Evolutionary conservation across 2,888 invertebrate species (phyloP), one percentile per base, ranked within the genome.

Genomic region (Agrochola lychnidis): DNA sequence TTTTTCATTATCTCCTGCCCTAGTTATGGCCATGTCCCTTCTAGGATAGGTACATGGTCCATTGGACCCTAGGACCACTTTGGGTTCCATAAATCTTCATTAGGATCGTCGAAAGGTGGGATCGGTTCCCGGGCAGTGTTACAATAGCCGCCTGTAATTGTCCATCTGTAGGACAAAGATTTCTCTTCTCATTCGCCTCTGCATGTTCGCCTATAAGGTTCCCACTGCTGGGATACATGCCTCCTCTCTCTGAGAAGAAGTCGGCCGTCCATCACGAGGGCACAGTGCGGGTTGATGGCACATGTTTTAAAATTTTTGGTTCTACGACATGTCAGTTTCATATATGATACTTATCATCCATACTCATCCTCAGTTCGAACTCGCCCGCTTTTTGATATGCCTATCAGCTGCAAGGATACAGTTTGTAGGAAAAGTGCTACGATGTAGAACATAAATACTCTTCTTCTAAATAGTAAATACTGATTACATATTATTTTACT

Each of bases 1-100:
- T 88, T 88, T 78, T 82, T 83, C 82, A 88, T 88, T 87, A 83
- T 73, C 22, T 70, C 22, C 16, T 86, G 89, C 57, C 84, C 89
- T 84, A 89, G 30, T 57, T 83, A 19, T 63, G n/a, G n/a, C 0
- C 59, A 61, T 66, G 42, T 73, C 86, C 83, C 82, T 82, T 71
- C 36, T 68, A 64, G 59, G 61, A 62, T 62, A 69, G n/a, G 51
- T 57, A 14, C 51, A 30, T 40, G 67, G 22, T 62, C 68, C 42
- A 12, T 10, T 19, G 77, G 59, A 76, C 68, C 64, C 64, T 76
- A 75, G 30, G 61, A 48, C 30, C 78, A 66, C 64, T 70, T 77
- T 56, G 30, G 12, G 16, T 14, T 19, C 25, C 82, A 80, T 80
- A 80, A 80, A 82, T 80, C 78, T 80, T 82, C 78, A 77, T 80